Evolutionary conservation across 2,113 vertebrate species (phyloP).

Genomic region (Oncorhynchus tshawytscha): DNA sequence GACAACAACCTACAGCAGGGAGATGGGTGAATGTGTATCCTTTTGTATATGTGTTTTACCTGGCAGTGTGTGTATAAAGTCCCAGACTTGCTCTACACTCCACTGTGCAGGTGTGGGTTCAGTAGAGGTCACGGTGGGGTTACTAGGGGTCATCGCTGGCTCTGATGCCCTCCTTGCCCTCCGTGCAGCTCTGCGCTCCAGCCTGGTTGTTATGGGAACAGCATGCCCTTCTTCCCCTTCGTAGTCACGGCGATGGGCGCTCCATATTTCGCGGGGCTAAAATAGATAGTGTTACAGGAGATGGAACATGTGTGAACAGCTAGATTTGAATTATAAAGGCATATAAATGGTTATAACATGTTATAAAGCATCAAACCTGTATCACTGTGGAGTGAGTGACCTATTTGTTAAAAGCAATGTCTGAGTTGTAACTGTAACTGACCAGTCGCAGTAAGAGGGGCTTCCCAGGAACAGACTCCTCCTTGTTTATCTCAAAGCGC

Average conservation of each 20-base stretch:
- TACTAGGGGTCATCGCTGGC: slow-evolving; percentile 69
- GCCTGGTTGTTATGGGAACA: slow-evolving; percentile 82
- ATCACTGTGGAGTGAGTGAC: too few species aligned
- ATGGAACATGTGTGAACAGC: neutral
- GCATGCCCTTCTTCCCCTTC: slow-evolving; percentile 67
- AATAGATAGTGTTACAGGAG: neutral
- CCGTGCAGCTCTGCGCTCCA: slow-evolving; percentile 61
- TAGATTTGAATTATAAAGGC: neutral
- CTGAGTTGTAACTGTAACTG: neutral
- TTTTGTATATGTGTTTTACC: slow-evolving; percentile 65
- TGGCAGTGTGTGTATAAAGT: slow-evolving; percentile 91
- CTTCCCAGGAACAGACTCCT: slow-evolving; percentile 66
- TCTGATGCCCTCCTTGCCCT: slow-evolving; percentile 79
- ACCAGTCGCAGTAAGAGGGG: slow-evolving; percentile 69
- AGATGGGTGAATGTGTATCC: neutral
- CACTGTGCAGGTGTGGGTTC: slow-evolving; percentile 83
- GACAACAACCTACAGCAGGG: neutral
- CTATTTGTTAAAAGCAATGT: too few species aligned
- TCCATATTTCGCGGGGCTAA: slow-evolving; percentile 68
- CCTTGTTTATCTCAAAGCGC: slow-evolving; percentile 54
- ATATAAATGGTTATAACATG: neutral
- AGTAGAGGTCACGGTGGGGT: slow-evolving; percentile 72
- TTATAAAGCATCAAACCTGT: too few species aligned
- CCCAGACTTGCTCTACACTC: slow-evolving; percentile 94
- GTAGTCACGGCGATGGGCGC: slow-evolving; percentile 75